Base-by-base conservation (phyloP, 2,888 invertebrate species). In the Synergus umbraculus region DNA sequence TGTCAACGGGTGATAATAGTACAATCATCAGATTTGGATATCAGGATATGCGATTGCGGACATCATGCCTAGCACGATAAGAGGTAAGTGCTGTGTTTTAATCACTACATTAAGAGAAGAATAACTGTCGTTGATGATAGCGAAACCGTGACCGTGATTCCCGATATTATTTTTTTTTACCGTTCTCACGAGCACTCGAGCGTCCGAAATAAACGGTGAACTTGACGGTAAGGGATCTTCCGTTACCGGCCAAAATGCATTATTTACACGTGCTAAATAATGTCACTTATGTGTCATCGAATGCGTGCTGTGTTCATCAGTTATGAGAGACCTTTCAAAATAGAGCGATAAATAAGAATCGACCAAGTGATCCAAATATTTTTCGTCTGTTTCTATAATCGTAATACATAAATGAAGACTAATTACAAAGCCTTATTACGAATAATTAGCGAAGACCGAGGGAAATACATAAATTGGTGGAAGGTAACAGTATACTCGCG, bases 11-110 rank as follows among this genome's bases (percentile, higher is more conserved):
- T 82, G 77, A 80, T 69, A 65, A 43, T 41, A 41, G 41, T 15
- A 41, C 41, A 65, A 65, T 65, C 65, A 37, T 69, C 37, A 78
- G n/a, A 69, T 77, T 86, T 90, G 90, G 88, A 89, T 88, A 91
- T 85, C 88, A 88, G 91, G 91, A 90, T 91, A 92, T 92, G 91
- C 87, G 77, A 90, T 88, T 89, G 85, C 83, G 83, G 89, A 90
- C 92, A 92, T 85, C 82, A 92, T 92, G 92, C 92, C 92, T 83
- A 92, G 92, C 89, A 92, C 92, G 79, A 92, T 92, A 88, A 89
- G 92, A 92, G 92, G 92, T 91, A 83, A 90, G 90, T 87, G 15
- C 13, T 4, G 64, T 76, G 15, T 63, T 44, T 43, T 13, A 15
- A 18, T 13, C 9, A 54, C 58, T n/a, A 22, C 18, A 18, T 60